These are phyloP conservation scores for Nipponacmea schrenckii DNA, from an alignment of 2,888 invertebrate species.

Conservation along the genomic window DNA sequence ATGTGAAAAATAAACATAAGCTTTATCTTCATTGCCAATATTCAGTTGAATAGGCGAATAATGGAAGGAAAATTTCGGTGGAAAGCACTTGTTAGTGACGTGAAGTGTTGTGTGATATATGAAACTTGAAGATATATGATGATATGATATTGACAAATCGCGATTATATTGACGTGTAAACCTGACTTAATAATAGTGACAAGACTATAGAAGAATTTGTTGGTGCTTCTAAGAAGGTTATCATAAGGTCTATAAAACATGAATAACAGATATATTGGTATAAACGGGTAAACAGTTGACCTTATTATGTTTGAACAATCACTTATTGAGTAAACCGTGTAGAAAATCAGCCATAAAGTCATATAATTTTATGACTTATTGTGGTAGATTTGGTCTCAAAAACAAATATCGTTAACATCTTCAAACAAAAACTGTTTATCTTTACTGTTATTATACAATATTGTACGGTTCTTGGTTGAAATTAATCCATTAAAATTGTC, in stretches of 20 bases:
- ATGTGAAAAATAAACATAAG: too few species aligned
- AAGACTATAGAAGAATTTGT: conserved; percentile 2
- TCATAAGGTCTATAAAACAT: conserved; percentile 4
- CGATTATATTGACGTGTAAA: background rate
- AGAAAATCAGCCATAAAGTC: background rate
- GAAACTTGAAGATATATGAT: background rate
- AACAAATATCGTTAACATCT: too few species aligned
- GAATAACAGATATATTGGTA: background rate
- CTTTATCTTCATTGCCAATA: conserved; percentile 1
- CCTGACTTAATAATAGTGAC: background rate
- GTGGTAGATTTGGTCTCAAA: too few species aligned
- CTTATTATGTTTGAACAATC: conserved; percentile 7
- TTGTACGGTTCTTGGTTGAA: too few species aligned
- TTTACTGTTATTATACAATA: too few species aligned
- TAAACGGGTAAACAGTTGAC: conserved; percentile 2
- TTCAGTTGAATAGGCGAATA: background rate
- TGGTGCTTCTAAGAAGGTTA: conserved; percentile 4
- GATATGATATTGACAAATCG: background rate
- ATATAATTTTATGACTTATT: too few species aligned
- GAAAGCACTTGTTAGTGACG: background rate
- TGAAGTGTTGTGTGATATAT: background rate
- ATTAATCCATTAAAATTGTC: too few species aligned
- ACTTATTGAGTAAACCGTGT: conserved; percentile 1
- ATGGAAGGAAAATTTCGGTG: background rate
- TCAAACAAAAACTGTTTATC: too few species aligned